Base-by-base conservation (phyloP, 2,888 invertebrate species). In the Epiperipatus broadwayi region DNA sequence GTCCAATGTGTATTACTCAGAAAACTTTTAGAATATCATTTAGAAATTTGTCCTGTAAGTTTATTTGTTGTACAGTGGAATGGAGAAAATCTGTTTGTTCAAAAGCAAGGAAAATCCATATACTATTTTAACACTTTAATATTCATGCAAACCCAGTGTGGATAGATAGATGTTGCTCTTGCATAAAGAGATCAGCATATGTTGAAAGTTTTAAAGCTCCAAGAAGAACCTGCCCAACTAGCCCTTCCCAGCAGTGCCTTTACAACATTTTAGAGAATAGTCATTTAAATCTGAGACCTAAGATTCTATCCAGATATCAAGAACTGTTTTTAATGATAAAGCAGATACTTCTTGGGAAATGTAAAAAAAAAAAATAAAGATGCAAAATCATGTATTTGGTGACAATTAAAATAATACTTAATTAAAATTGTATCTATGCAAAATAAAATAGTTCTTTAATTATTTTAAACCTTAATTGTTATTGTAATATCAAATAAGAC, bases 31-130 rank as follows among this genome's bases (percentile, higher is more conserved):
- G 52, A 54, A 5, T 40, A 39, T 14, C 65, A 65, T 49, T 48
- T 65, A 22, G 42, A 46, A 20, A 50, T 44, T 14, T 53, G 52
- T 44, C 63, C 64, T 12, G 64, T 63, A n/a, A 64, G 63, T 49
- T 64, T 4, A 51, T 64, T 3, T 53, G 54, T 19, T 65, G 65
- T 45, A 54, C 58, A 5, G 54, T 57, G 47, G 64, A 64, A 48
- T 63, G 64, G 63, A 64, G 64, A 49, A 52, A 60, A 61, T 61
- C 62, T 4, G 50, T 60, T 44, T 52, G 57, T 48, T 53, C 55
- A 7, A 41, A 46, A 21, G 55, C 58, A 25, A 45, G 53, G 12
- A 49, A 52, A 28, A 43, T 51, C 35, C 45, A 37, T 35, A 50
- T 51, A 29, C 50, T 53, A 3, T 46, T 54, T 27, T 52, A 52